A percentile compares a stretch with the other conserved stretches of the same genome.
Evolutionary conservation across 2,113 vertebrate genomes (phyloP).

Genomic region (Syrrhaptes paradoxus): DNA sequence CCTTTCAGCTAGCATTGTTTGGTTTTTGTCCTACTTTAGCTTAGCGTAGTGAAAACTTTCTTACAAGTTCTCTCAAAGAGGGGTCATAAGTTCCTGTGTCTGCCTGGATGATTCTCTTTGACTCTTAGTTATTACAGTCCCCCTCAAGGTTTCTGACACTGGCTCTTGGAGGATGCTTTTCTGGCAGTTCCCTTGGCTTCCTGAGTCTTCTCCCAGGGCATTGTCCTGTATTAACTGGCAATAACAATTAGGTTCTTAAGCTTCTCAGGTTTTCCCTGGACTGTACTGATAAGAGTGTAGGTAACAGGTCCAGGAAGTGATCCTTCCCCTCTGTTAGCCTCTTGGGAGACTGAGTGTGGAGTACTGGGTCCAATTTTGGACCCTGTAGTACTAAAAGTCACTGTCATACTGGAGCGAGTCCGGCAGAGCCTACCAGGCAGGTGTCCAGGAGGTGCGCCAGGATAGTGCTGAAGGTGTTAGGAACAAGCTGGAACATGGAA

Average conservation of each 20-base stretch:
- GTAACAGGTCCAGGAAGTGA: neutral
- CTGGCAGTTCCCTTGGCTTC: neutral
- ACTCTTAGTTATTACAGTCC: neutral
- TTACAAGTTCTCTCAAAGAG: neutral
- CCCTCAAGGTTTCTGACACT: neutral
- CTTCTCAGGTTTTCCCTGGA: neutral
- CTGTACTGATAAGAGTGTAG: neutral
- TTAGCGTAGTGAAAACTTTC: neutral
- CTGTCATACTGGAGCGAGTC: neutral
- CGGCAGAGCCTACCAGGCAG: neutral
- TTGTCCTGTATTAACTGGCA: neutral
- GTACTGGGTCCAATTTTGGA: neutral
- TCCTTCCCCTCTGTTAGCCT: neutral
- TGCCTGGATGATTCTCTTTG: neutral
- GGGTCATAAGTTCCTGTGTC: neutral
- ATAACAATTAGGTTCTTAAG: neutral
- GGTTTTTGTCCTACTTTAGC: neutral
- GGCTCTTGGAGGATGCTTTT: neutral
- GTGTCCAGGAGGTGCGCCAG: neutral
- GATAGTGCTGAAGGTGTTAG: neutral
- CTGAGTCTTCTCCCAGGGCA: neutral
- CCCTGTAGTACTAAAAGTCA: neutral
- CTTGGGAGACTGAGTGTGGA: neutral
- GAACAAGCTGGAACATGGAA: neutral
- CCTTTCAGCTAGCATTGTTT: neutral